Evolutionary conservation across 2,113 vertebrate genomes (phyloP).

Genomic region (Scartelaos histophorus): DNA sequence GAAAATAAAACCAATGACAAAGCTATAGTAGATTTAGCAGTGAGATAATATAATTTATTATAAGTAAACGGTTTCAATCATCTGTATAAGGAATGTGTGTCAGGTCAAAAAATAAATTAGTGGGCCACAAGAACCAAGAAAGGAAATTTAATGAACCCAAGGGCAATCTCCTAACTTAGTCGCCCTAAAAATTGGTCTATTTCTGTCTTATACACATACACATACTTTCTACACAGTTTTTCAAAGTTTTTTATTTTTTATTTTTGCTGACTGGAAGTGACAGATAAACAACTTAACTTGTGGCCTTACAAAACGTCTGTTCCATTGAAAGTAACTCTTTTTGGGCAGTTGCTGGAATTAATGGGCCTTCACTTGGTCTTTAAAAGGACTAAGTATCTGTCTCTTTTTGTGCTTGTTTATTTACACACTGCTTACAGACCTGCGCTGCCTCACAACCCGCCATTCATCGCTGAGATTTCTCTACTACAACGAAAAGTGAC

Average conservation of each 20-base stretch:
- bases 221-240: neutral
- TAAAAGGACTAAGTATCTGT: neutral
- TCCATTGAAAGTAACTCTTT: neutral
- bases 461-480: neutral
- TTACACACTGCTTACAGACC: conserved; percentile 3
- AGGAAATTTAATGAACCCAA: conserved; percentile 52
- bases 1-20: conserved; percentile 4
- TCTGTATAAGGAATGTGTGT: conserved; percentile 58
- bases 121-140: conserved; percentile 55
- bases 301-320: neutral
- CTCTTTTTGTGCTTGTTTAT: neutral
- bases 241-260: neutral
- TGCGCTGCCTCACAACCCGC: neutral
- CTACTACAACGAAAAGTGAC: neutral
- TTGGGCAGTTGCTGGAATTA: neutral
- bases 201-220: neutral
- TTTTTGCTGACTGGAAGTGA: neutral
- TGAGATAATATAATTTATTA: conserved; percentile 30
- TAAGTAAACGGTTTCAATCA: conserved; percentile 46
- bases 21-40: neutral
- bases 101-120: conserved; percentile 61
- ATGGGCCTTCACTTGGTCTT: conserved; percentile 1
- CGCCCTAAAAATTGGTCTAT: conserved; percentile 5
- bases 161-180: conserved; percentile 53
- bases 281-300: neutral